These are phyloP conservation scores for Prunella fulvescens DNA, from an alignment of 2,113 vertebrate genomes.

Conservation along the genomic window DNA sequence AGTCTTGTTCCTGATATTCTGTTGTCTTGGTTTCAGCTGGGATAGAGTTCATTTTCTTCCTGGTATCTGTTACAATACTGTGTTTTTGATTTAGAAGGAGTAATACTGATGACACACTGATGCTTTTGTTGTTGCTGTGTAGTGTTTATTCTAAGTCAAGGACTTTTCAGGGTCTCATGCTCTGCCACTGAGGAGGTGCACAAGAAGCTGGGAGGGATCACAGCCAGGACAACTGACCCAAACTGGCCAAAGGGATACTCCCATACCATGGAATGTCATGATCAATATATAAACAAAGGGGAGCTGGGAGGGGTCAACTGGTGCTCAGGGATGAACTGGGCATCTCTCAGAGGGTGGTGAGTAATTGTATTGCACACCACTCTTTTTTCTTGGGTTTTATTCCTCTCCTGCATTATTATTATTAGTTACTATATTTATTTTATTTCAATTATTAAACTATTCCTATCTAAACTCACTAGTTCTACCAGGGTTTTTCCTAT, in stretches of 20 bases:
- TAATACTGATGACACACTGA: not conserved
- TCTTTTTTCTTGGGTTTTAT: not conserved
- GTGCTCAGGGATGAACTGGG: not conserved
- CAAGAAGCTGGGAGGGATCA: not conserved
- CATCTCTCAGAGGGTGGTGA: not conserved
- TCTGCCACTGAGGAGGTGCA: not conserved
- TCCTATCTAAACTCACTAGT: not conserved
- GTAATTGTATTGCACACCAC: not conserved
- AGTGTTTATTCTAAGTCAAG: not conserved
- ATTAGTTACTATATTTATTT: not conserved
- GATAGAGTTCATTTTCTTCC: not conserved
- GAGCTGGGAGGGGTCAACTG: not conserved
- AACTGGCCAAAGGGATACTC: not conserved
- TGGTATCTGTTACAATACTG: no score
- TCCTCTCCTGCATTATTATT: not conserved
- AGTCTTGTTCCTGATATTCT: not conserved
- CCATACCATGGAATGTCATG: not conserved
- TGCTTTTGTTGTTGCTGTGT: not conserved
- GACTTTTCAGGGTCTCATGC: not conserved
- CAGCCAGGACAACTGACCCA: not conserved
- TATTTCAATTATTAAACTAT: not conserved
- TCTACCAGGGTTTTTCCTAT: not conserved
- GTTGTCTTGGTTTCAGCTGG: not conserved
- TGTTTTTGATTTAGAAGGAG: not conserved
- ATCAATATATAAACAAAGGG: not conserved